Percentiles rank a stretch among this genome's conserved stretches.
Evolutionary conservation across 2,797 vertebrate species (phyloP).

Genomic region (Amphiprion clarkii): DNA sequence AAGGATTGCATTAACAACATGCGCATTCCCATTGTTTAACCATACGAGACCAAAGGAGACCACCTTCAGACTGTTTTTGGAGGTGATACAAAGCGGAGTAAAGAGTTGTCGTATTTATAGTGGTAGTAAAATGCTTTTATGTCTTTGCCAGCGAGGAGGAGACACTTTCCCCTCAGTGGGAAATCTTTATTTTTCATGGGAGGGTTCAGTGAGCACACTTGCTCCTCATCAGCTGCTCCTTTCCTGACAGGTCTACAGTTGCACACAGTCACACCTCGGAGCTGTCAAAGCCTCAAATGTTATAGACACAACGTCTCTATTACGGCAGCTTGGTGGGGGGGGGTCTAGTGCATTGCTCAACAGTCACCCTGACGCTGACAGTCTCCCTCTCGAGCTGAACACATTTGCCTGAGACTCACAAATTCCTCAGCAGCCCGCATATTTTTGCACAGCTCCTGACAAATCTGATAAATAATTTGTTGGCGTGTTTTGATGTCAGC

Average conservation of each 20-base stretch:
- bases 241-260: slow-evolving; percentile 66
- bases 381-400: slow-evolving; percentile 26
- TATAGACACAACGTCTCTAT: slow-evolving; percentile 60
- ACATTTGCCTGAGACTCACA: slow-evolving; percentile 25
- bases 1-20: slow-evolving; percentile 32
- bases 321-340: slow-evolving; percentile 39
- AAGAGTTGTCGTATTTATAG: slow-evolving; percentile 63
- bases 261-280: slow-evolving; percentile 63
- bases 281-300: slow-evolving; percentile 61
- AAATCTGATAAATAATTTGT: slow-evolving; percentile 56
- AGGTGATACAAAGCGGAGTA: slow-evolving; percentile 28
- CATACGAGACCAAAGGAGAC: neutral
- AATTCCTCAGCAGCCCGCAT: slow-evolving; percentile 34
- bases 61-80: slow-evolving; percentile 7
- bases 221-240: slow-evolving; percentile 64
- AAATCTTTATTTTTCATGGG: slow-evolving; percentile 71
- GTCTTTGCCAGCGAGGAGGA: slow-evolving; percentile 58
- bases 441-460: slow-evolving; percentile 36
- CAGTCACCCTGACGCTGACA: slow-evolving; percentile 45
- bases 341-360: slow-evolving; percentile 57
- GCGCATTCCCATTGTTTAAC: neutral
- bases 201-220: slow-evolving; percentile 67
- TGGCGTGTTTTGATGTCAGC: slow-evolving; percentile 45
- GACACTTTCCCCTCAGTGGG: slow-evolving; percentile 54
- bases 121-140: slow-evolving; percentile 65